Base-by-base conservation (phyloP, 2,113 vertebrate genomes). In the Oncorhynchus nerka region DNA sequence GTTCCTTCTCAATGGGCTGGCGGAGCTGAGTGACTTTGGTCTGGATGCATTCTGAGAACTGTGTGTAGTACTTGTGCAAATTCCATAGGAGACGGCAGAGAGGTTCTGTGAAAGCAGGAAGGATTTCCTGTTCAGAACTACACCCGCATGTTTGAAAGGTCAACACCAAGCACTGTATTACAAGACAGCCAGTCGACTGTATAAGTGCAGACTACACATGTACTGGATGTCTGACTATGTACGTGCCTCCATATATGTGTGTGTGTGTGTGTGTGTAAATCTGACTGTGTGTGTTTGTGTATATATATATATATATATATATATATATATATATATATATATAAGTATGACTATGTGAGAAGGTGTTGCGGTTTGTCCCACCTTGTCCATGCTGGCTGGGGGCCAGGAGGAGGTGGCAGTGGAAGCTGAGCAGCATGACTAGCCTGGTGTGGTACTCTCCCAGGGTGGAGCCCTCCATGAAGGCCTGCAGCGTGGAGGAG, bases 1-100 rank as follows among this genome's bases (percentile, higher is more conserved):
- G 94, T 84, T 99, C 97, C 89, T 98, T 99, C 91, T 99, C 97
- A 77, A 99, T 93, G 1, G 97, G 97, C 32, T 93, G 91, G 61
- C 97, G 94, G 84, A 97, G 93, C 84, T 96, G 94, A 75, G 78
- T 32, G 81, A 99, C 92, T 87, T 84, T 97, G 85, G 86, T 84
- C 76, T 96, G 94, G 76, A 99, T 73, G 11, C 86, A 89, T 39
- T 94, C 93, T 13, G 93, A 94, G 90, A 99, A 99, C 77, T 99
- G 98, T 57, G 92, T 92, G 82, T 99, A 99, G 80, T 98, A 99
- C 86, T 94, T 93, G 87, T 97, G 91, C 3, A 99, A 89, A 83
- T 99, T 99, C 98, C 98, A 99, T 4, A 99, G 88, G 70, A 99
- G 90, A 86, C 94, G 95, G 89, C 94, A 94, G 64, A 99, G 80